These are phyloP conservation scores for Drosophila helvetica DNA, from an alignment of 2,888 invertebrate species.

Conservation along the genomic window DNA sequence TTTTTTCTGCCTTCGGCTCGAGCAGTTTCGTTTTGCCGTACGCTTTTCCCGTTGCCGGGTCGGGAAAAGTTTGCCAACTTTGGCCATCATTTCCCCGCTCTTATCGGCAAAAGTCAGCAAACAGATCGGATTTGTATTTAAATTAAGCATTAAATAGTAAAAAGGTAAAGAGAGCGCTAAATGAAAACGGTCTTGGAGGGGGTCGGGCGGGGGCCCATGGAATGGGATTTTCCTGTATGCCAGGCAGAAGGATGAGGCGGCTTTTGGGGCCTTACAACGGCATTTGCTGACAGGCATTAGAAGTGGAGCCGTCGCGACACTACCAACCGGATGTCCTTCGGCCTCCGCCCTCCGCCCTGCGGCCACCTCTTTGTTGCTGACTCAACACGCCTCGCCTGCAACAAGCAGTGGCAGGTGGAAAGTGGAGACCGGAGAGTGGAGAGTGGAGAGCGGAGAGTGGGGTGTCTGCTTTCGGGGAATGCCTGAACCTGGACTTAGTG, in stretches of 20 bases:
- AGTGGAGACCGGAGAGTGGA: not conserved
- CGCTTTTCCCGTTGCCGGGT: not conserved
- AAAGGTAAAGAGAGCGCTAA: slow-evolving; percentile 39
- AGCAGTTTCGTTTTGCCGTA: not conserved
- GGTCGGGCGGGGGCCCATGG: slow-evolving; percentile 48
- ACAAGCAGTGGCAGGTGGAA: slow-evolving; percentile 32
- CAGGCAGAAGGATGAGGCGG: slow-evolving; percentile 17
- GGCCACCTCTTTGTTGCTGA: slow-evolving; percentile 53
- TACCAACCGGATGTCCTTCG: not conserved
- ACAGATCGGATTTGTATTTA: slow-evolving; percentile 73
- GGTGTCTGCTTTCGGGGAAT: slow-evolving; percentile 5
- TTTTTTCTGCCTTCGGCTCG: slow-evolving; percentile 22
- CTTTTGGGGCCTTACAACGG: slow-evolving; percentile 53
- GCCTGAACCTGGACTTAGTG: slow-evolving; percentile 57
- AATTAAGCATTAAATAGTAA: slow-evolving; percentile 66
- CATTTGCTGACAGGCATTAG: slow-evolving; percentile 71
- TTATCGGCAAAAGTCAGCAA: slow-evolving; percentile 74
- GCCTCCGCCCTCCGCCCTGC: not conserved
- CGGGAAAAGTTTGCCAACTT: slow-evolving; percentile 55
- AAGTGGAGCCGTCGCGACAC: slow-evolving; percentile 28
- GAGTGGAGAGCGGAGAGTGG: not conserved
- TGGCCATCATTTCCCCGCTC: slow-evolving; percentile 59
- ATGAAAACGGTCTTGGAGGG: slow-evolving; percentile 53
- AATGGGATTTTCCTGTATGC: slow-evolving; percentile 50
- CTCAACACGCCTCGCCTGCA: slow-evolving; percentile 46